Evolutionary conservation across 2,113 vertebrate species (phyloP), one percentile per base, ranked within the genome.

Genomic region (Ophiodon elongatus): DNA sequence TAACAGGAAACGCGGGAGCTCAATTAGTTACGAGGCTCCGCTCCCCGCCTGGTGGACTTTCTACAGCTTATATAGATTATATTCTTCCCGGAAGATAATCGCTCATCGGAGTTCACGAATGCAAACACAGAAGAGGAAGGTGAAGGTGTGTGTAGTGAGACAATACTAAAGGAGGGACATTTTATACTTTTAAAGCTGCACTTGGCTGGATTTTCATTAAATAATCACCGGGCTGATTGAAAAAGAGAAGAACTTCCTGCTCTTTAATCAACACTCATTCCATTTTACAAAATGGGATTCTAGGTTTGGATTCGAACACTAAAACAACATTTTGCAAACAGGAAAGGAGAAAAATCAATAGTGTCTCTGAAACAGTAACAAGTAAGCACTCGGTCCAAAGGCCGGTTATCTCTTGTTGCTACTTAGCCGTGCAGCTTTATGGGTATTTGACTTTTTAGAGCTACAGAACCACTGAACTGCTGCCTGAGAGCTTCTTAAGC

Each of bases 1-100:
- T 73, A 84, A 87, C 73, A 84, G 65, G 39, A 11, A 4, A 83
- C 8, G 21, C 66, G 54, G 59, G 54, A 67, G 71, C 74, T 79
- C 84, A 77, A 85, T 90, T 88, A 91, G 65, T 85, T 78, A 79
- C 33, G 29, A 77, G 35, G n/a, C 5, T 11, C 47, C 19, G 23
- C 47, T 83, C 0, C 27, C 4, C n/a, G 3, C 41, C 67, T 70
- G 0, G 65, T 21, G 4, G 84, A 84, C 17, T 57, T 57, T 57
- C n/a, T 43, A 47, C 13, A 67, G 50, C 19, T 74, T 75, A 70
- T 11, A 75, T 52, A 72, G 37, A 88, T 76, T 76, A 45, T 13
- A 14, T 56, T 29, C 47, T 68, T 33, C 1, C 23, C 13, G 64
- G 47, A 63, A 75, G 17, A 39, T 17, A 74, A 77, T 81, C 2